These are phyloP conservation scores for Channallabes apus DNA, from an alignment of 2,797 vertebrate genomes.

Conservation along the genomic window DNA sequence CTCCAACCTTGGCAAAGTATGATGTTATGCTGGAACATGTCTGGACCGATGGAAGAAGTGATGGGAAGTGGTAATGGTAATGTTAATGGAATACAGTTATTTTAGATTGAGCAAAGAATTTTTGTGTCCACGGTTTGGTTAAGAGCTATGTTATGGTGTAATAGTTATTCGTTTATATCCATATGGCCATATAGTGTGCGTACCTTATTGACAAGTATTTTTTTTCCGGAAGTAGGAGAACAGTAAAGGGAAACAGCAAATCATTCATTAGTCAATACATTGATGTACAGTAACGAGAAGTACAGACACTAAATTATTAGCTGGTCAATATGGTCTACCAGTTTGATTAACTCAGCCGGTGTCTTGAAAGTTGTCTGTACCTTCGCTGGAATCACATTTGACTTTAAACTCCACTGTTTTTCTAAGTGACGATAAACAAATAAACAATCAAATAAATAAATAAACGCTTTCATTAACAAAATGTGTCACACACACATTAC, in stretches of 20 bases:
- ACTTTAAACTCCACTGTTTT: neutral
- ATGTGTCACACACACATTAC: neutral
- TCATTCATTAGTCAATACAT: neutral
- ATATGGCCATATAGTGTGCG: neutral
- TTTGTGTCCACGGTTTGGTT: neutral
- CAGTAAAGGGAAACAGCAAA: neutral
- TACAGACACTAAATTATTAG: neutral
- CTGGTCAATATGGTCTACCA: neutral
- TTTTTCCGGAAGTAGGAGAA: neutral
- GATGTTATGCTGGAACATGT: neutral
- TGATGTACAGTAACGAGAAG: neutral
- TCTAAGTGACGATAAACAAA: too few species aligned
- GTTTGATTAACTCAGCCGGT: neutral
- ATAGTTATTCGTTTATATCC: neutral
- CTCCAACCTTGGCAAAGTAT: neutral
- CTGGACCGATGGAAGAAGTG: neutral
- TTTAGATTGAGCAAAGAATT: neutral
- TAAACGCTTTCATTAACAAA: neutral
- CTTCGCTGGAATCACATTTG: neutral
- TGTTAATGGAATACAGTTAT: neutral
- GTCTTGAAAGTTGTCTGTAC: neutral
- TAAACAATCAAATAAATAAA: too few species aligned
- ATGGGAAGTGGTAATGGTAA: neutral
- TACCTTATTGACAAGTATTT: neutral
- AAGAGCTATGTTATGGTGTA: neutral